Evolutionary conservation across 2,888 invertebrate genomes (phyloP), one percentile per base, ranked within the genome.

Genomic region (Microdon myrmicae): DNA sequence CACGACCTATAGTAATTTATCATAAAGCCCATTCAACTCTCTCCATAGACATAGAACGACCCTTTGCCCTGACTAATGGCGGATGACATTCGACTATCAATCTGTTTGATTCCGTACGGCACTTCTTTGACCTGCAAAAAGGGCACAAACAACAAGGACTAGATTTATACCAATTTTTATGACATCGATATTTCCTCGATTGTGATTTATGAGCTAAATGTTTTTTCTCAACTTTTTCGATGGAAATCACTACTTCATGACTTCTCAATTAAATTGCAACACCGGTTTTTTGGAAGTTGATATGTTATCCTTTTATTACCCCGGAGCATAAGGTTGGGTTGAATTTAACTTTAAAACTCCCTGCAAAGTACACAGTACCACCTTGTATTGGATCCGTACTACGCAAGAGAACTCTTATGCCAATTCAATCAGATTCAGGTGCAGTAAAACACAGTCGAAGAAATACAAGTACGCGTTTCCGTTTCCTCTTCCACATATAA

Each of bases 121-220:
- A 64, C 64, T 64, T 51, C 64, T 56, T 64, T 49, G 37, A 56
- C 41, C 29, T 25, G 23, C 35, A 22, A 13, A 19, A 17, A 37
- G 19, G 31, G 31, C 6, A 12, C 16, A 39, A 34, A 34, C 25
- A 38, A 44, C 23, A 55, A 61, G 54, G 49, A 44, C 56, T 56
- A 56, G 64, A 64, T 64, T 64, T 64, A 64, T 64, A 56, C 56
- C 56, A 64, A 64, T 64, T 64, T 64, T 64, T 64, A 64, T 64
- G 64, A 64, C 64, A 64, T 64, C 64, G 53, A 64, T 64, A 64
- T 56, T 56, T 64, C 56, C 56, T 20, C 41, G 47, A 64, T 47
- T 41, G 56, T 64, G 64, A 64, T 64, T 64, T 64, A 64, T 64
- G 51, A 16, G 20, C 5, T 35, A 61, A 51, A 44, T 49, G 32